These are phyloP conservation scores for Phymatocera aterrima DNA, from an alignment of 2,888 invertebrate species.

Conservation along the genomic window DNA sequence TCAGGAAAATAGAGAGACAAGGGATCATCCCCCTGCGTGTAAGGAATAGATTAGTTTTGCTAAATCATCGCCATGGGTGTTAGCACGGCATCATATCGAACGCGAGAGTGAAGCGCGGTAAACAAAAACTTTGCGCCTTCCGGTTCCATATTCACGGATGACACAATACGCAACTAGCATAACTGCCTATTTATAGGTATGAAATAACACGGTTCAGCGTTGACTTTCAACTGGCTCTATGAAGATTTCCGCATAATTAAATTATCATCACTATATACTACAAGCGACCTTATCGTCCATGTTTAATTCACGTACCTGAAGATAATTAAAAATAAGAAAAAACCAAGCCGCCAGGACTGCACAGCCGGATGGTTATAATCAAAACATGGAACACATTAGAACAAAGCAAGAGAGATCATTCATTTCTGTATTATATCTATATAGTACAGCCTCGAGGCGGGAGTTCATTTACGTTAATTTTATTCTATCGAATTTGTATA, in stretches of 20 bases:
- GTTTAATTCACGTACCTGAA: background rate
- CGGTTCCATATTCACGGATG: constrained; percentile 41
- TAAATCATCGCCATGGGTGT: constrained; percentile 1
- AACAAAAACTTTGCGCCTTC: constrained; percentile 29
- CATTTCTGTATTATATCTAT: background rate
- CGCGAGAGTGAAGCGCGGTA: constrained; percentile 12
- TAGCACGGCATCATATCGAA: background rate
- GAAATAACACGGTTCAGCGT: constrained; percentile 55
- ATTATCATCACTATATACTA: background rate
- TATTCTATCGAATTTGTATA: background rate
- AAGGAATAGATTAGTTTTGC: background rate
- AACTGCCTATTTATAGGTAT: constrained; percentile 65
- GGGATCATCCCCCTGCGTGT: background rate
- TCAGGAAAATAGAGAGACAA: background rate
- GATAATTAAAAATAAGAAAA: background rate
- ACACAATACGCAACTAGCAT: constrained; percentile 34
- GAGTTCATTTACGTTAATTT: background rate
- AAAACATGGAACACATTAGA: background rate
- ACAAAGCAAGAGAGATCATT: background rate
- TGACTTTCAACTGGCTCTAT: constrained; percentile 3
- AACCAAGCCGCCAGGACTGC: background rate
- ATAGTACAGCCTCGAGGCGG: background rate
- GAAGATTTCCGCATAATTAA: background rate
- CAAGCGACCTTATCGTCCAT: background rate
- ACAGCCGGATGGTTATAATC: background rate